Base-by-base conservation (phyloP, 2,797 vertebrate genomes). In the Kryptopterus vitreolus region DNA sequence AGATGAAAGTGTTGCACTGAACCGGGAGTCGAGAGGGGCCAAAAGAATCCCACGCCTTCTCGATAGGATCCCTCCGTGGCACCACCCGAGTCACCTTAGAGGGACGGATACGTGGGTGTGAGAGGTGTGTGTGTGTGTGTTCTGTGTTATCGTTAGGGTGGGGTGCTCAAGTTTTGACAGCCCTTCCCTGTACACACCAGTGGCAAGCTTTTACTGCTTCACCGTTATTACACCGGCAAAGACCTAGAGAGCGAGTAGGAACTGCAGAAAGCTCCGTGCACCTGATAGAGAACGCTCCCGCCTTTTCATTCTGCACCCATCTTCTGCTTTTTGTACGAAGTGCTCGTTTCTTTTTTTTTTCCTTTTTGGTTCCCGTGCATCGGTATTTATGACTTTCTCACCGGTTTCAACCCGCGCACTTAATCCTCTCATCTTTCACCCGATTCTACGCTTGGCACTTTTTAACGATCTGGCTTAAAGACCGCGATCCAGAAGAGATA, bases 81-180 rank as follows among this genome's bases (percentile, higher is more conserved):
- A 89, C 85, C 88, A 84, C 76, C 26, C 73, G 76, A 77, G 86
- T 90, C 85, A 90, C 88, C 90, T 91, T 90, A 88, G 91, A 91
- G 90, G 92, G 90, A 91, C 91, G 87, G 87, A 87, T 83, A 86
- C 88, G 88, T 86, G 55, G 78, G 81, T 65, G 89, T 86, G 86
- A n/a, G 81, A n/a, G n/a, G n/a, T n/a, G n/a, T n/a, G n/a, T n/a
- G n/a, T n/a, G n/a, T n/a, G 79, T 59, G 89, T 90, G 80, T 87
- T 88, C 88, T 65, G 48, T 68, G 63, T 29, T 78, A 68, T 68
- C 76, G 4, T 80, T 50, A 76, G 63, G 50, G 76, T 78, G 76
- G 63, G 63, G 86, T 88, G 88, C 85, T 88, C 87, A 87, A 89
- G 82, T 82, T 66, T 78, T 86, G 86, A 85, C 89, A 86, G 79